Percentiles rank a stretch among this genome's conserved stretches.
phyloP scores from a whole-genome alignment of 2,113 vertebrate genomes.

The Vulpes vulpes region DNA sequence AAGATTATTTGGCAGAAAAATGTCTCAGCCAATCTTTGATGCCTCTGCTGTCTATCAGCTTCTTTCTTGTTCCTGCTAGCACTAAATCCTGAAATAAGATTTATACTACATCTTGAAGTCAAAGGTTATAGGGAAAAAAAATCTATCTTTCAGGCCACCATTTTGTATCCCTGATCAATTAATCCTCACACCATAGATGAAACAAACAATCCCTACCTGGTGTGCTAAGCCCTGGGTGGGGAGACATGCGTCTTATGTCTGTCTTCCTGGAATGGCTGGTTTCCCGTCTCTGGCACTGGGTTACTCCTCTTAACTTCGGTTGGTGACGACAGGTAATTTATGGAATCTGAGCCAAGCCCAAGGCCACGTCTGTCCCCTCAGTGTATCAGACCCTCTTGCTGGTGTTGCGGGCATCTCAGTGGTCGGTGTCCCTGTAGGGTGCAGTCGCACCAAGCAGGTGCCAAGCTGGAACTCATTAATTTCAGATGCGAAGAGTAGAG shows the following conservation, averaged over 20 bases:
- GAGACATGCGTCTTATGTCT: accelerated
- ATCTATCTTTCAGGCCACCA: neutral
- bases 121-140: neutral
- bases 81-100: neutral
- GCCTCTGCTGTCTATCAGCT: neutral
- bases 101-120: neutral
- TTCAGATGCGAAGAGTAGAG: neutral
- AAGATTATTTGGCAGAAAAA: neutral
- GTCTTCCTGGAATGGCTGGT: neutral
- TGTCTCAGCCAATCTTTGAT: neutral
- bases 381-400: accelerated
- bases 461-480: neutral
- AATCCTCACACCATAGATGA: neutral
- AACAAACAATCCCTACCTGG: accelerated
- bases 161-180: neutral
- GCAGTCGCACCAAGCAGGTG: no score
- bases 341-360: neutral
- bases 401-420: accelerated
- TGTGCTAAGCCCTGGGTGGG: neutral
- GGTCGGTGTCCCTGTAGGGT: no score
- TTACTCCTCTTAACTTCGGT: no score
- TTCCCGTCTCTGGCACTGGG: no score
- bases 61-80: neutral
- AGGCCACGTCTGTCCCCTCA: accelerated
- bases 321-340: neutral